A percentile compares a stretch with the other conserved stretches of the same genome.
These are phyloP conservation scores for Syritta pipiens DNA, from an alignment of 2,888 invertebrate species.

Conservation along the genomic window DNA sequence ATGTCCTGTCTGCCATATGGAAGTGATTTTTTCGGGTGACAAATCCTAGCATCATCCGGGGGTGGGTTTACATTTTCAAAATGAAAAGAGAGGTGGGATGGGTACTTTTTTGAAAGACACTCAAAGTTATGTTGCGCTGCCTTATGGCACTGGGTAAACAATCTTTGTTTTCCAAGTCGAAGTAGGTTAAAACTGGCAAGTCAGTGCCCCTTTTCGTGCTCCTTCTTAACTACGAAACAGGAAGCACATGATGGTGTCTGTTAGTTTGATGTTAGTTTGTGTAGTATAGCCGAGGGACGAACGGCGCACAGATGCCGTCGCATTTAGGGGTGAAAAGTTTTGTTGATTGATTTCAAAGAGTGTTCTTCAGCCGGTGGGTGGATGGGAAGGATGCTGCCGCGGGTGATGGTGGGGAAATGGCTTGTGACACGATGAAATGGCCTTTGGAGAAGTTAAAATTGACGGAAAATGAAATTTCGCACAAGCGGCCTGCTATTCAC, in stretches of 20 bases:
- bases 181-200: conserved; percentile 15
- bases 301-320: too few species aligned
- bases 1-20: conserved; percentile 2
- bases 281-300: not conserved
- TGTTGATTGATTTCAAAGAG: too few species aligned
- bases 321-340: too few species aligned
- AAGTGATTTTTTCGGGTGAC: not conserved
- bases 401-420: too few species aligned
- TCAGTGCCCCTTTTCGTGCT: conserved; percentile 22
- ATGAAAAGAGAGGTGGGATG: not conserved
- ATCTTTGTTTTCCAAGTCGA: conserved; percentile 2
- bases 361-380: too few species aligned
- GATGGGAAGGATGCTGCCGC: too few species aligned
- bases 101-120: too few species aligned
- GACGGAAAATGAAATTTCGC: too few species aligned
- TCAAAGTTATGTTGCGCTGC: conserved; percentile 9
- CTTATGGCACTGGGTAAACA: conserved; percentile 10
- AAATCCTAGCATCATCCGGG: not conserved
- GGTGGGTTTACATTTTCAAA: conserved; percentile 22
- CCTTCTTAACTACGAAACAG: conserved; percentile 1
- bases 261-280: not conserved
- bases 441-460: too few species aligned
- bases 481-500: too few species aligned
- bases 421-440: too few species aligned
- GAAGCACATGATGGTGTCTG: not conserved